Evolutionary conservation across 2,888 invertebrate genomes (phyloP).

Genomic region (Aphelenchoides bicaudatus): DNA sequence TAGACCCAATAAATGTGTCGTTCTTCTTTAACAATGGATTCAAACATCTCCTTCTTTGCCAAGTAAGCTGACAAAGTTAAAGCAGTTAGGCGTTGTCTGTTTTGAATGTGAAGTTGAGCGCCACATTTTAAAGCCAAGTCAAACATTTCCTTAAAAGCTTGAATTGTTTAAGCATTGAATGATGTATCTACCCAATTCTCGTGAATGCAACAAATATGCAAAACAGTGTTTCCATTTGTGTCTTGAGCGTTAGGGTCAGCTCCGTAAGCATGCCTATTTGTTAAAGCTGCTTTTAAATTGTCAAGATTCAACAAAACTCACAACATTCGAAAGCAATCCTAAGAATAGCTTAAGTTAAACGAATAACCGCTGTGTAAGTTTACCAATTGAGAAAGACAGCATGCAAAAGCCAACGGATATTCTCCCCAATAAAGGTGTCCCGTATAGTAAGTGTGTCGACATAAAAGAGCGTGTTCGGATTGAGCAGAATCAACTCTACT

Average conservation of each 20-base stretch:
- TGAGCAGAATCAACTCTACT: slow-evolving; percentile 78
- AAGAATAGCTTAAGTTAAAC: no score
- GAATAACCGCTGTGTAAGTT: no score
- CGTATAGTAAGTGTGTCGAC: slow-evolving; percentile 77
- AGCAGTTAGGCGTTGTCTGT: slow-evolving; percentile 81
- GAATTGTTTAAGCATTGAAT: background rate
- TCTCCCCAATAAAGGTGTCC: slow-evolving; percentile 98
- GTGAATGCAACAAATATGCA: slow-evolving; percentile 93
- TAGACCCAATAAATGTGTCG: slow-evolving; percentile 96
- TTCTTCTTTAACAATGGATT: slow-evolving; percentile 90
- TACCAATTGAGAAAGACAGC: slow-evolving; percentile 92
- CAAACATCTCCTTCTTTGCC: slow-evolving; percentile 71
- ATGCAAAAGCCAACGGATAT: slow-evolving; percentile 90
- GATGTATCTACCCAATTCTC: slow-evolving; percentile 68
- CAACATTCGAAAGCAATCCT: slow-evolving; percentile 88
- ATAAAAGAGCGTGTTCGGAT: slow-evolving; percentile 82
- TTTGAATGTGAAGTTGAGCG: slow-evolving; percentile 77
- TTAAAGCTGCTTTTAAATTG: no score
- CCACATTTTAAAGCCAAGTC: slow-evolving; percentile 91
- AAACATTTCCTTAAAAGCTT: slow-evolving; percentile 68
- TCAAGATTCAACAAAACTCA: no score
- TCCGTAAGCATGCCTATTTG: slow-evolving; percentile 84
- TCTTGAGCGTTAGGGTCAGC: slow-evolving; percentile 91
- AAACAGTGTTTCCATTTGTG: slow-evolving; percentile 90
- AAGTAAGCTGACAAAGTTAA: slow-evolving; percentile 70